Evolutionary conservation across 2,888 invertebrate genomes (phyloP).

Genomic region (Drosophila rellima): DNA sequence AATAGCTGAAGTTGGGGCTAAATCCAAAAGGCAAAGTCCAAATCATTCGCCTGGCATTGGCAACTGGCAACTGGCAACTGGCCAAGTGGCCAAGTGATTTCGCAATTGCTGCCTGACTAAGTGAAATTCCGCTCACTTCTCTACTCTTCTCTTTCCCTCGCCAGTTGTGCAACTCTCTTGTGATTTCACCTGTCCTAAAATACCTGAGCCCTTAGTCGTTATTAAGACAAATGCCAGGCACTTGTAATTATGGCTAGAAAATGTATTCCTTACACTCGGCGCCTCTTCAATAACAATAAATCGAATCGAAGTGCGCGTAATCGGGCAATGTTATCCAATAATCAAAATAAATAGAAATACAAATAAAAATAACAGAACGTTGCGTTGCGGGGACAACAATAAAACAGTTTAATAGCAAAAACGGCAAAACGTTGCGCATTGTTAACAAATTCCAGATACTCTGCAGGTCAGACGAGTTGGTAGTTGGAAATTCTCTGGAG

Average conservation of each 20-base stretch:
- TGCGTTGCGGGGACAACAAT: slow-evolving; percentile 57
- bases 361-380: slow-evolving; percentile 66
- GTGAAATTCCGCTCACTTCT: slow-evolving; percentile 29
- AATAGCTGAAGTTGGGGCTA: background rate
- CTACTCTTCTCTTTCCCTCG: background rate
- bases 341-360: slow-evolving; percentile 66
- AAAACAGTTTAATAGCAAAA: slow-evolving; percentile 34
- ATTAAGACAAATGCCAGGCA: slow-evolving; percentile 59
- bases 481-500: background rate
- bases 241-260: slow-evolving; percentile 77
- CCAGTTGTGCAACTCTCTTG: slow-evolving; percentile 1
- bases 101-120: slow-evolving; percentile 38
- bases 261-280: slow-evolving; percentile 39
- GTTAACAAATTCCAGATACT: slow-evolving; percentile 30
- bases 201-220: no score
- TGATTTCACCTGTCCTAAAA: slow-evolving; percentile 56
- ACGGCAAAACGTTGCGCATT: background rate
- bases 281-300: slow-evolving; percentile 75
- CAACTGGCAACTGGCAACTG: slow-evolving; percentile 45
- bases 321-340: slow-evolving; percentile 76
- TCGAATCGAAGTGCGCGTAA: slow-evolving; percentile 74
- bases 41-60: slow-evolving; percentile 48
- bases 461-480: background rate
- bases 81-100: slow-evolving; percentile 56
- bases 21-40: slow-evolving; percentile 32